Conservation (phyloP, 2,113 vertebrate species). For the Sapajus apella region DNA sequence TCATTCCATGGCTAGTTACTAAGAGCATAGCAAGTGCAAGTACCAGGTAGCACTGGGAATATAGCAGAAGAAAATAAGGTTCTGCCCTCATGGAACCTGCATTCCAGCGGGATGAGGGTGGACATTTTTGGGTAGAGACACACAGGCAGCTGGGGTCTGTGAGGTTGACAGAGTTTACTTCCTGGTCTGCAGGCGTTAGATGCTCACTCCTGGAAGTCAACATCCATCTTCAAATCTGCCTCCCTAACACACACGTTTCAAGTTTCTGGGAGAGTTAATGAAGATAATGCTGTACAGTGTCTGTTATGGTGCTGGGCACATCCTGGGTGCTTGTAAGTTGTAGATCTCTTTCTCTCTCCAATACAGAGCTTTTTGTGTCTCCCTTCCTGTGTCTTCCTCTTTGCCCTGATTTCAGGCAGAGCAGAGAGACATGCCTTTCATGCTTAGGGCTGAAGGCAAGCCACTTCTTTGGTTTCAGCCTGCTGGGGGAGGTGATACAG, state of each 20-base stretch:
- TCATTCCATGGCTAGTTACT: background rate
- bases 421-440: background rate
- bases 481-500: background rate
- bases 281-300: rapidly evolving
- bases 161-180: background rate
- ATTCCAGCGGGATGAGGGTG: background rate
- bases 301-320: rapidly evolving
- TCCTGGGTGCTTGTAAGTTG: background rate
- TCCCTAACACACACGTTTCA: rapidly evolving
- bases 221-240: background rate
- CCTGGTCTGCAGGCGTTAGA: background rate
- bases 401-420: background rate
- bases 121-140: background rate
- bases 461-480: background rate
- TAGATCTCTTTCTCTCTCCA: background rate
- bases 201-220: background rate
- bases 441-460: background rate
- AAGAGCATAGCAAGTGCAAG: background rate
- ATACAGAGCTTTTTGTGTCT: background rate
- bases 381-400: background rate
- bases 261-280: background rate
- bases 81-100: background rate
- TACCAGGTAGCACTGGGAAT: no score
- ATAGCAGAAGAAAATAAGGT: background rate
- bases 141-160: background rate